Evolutionary conservation across 2,113 vertebrate genomes (phyloP), one percentile per base, ranked within the genome.

Genomic region (Mustela lutreola): DNA sequence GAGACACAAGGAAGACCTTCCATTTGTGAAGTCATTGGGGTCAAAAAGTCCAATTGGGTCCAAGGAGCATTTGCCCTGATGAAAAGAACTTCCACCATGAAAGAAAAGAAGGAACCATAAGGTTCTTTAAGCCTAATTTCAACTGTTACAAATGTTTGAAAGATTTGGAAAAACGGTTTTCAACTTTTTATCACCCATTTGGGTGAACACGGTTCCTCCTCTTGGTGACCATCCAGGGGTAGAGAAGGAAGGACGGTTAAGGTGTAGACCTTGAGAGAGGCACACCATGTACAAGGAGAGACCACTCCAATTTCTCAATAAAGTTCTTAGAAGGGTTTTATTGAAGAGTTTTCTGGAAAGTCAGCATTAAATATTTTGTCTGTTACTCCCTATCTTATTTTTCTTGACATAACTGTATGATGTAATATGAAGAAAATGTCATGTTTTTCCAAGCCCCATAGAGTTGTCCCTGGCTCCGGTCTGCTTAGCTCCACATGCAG

Each of bases 131-230:
- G 87, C 22, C 31, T 79, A 70, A 94, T 94, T 89, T 93, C 89
- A 96, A 92, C 62, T 45, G 42, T 81, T 96, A 96, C 78, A 95
- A 98, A 97, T 94, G 76, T 97, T 98, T 97, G 67, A 97, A 92
- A 90, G 87, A 70, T 80, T 96, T 83, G 80, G 73, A 96, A 95
- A 95, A 92, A 56, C 45, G 79, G 67, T 56, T 84, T 91, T 96
- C 82, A 96, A 88, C 92, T 83, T 95, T 97, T 96, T 78, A 94
- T 94, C 75, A 96, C 60, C 78, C 67, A 62, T 93, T 91, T 84
- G 50, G 3, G 5, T 65, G 79, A 80, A 36, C 36, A 33, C 11
- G 4, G 48, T 96, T 84, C 96, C 70, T 80, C 19, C 87, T 71
- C 18, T 81, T 21, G 26, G 76, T 42, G 8, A 42, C 53, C 28